These are phyloP conservation scores for Leptinotarsa tumamoca DNA, from an alignment of 2,888 invertebrate genomes.

Conservation along the genomic window DNA sequence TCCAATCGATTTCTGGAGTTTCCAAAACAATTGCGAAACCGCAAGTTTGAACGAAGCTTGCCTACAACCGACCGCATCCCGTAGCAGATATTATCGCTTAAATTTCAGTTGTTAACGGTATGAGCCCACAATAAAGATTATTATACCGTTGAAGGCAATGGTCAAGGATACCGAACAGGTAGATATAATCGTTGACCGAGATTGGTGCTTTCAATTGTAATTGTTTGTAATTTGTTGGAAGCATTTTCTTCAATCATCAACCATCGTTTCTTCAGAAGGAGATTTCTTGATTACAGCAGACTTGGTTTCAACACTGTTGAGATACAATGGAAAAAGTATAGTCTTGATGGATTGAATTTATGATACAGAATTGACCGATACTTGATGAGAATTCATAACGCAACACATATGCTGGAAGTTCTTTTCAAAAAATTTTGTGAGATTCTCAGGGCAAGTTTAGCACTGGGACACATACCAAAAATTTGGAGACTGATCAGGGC, in stretches of 20 bases:
- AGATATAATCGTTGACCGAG: slow-evolving; percentile 18
- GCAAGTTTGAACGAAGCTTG: background rate
- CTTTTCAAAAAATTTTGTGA: too few relatives aligned
- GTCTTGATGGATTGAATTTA: too few relatives aligned
- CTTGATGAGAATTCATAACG: too few relatives aligned
- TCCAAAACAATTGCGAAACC: slow-evolving; percentile 6
- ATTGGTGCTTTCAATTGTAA: slow-evolving; percentile 1
- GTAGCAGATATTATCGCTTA: slow-evolving; percentile 18
- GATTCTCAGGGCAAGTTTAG: too few relatives aligned
- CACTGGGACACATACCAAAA: too few relatives aligned
- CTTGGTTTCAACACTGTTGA: too few relatives aligned
- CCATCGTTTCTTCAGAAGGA: too few relatives aligned
- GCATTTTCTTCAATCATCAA: background rate
- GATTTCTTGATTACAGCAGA: too few relatives aligned
- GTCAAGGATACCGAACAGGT: slow-evolving; percentile 20
- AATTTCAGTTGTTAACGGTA: slow-evolving; percentile 20
- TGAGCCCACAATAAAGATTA: slow-evolving; percentile 18
- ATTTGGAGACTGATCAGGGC: too few relatives aligned
- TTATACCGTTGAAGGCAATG: slow-evolving; percentile 22
- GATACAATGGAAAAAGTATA: too few relatives aligned
- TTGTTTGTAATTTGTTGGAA: background rate
- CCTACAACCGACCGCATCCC: slow-evolving; percentile 11
- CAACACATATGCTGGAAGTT: too few relatives aligned
- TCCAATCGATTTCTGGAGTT: background rate
- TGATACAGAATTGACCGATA: too few relatives aligned